phyloP scores from a whole-genome alignment of 2,888 invertebrate species.

The Heteromyza rotundicornis region DNA sequence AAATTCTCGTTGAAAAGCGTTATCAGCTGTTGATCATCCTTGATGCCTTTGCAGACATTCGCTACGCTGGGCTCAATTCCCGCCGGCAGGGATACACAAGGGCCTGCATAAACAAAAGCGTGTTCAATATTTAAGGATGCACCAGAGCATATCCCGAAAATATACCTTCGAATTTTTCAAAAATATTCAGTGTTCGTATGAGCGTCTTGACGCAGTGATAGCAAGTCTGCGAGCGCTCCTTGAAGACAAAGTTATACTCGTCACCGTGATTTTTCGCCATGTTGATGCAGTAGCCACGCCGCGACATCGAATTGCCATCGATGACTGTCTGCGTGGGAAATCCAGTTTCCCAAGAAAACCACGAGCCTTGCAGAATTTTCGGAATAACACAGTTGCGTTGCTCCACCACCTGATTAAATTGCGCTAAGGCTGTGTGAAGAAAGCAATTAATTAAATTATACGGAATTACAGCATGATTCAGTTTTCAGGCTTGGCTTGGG shows the following conservation, averaged over 20 bases:
- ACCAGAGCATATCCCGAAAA: not conserved
- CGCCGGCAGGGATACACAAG: slow-evolving; percentile 74
- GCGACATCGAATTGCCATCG: slow-evolving; percentile 79
- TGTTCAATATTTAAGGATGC: too few species aligned
- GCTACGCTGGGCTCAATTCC: slow-evolving; percentile 75
- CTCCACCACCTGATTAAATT: slow-evolving; percentile 42
- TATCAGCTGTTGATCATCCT: slow-evolving; percentile 79
- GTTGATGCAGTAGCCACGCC: slow-evolving; percentile 75
- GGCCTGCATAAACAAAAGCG: slow-evolving; percentile 63
- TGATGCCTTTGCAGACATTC: slow-evolving; percentile 77
- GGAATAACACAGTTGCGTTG: slow-evolving; percentile 74
- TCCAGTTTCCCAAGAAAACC: slow-evolving; percentile 92
- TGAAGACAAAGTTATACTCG: slow-evolving; percentile 86
- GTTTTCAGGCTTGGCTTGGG: too few species aligned
- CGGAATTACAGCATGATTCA: too few species aligned
- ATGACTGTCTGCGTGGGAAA: slow-evolving; percentile 80
- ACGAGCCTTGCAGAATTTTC: slow-evolving; percentile 78
- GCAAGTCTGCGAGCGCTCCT: slow-evolving; percentile 67
- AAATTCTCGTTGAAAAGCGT: slow-evolving; percentile 90
- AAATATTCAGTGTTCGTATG: slow-evolving; percentile 84
- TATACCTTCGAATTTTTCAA: slow-evolving; percentile 85
- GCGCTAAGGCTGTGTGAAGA: slow-evolving; percentile 35
- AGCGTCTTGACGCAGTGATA: slow-evolving; percentile 85
- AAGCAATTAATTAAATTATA: too few species aligned
- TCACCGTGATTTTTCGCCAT: slow-evolving; percentile 74